A percentile compares a stretch with the other conserved stretches of the same genome.
phyloP scores from a whole-genome alignment of 2,888 invertebrate genomes.

The Tupiocoris notatus region DNA sequence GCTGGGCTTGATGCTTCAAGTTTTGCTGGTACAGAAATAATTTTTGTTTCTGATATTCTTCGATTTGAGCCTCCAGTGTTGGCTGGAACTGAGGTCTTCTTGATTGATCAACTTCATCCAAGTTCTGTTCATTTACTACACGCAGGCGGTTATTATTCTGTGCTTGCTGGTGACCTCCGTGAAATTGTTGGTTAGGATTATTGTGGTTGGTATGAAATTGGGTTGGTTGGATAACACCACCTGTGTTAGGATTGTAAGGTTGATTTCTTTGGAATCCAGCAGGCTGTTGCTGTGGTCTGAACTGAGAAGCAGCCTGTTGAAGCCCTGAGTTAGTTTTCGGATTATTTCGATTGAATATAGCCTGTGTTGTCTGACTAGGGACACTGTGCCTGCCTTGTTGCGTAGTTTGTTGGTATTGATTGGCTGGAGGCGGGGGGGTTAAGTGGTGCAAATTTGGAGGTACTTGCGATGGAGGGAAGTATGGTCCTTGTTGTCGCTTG shows the following conservation, averaged over 20 bases:
- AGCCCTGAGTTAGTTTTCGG: conserved; percentile 48
- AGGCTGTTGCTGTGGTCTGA: conserved; percentile 49
- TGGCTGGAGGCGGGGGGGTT: conserved; percentile 44
- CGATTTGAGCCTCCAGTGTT: conserved; percentile 40
- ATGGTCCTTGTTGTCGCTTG: conserved; percentile 48
- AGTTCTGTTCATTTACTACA: conserved; percentile 48
- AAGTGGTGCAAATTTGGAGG: conserved; percentile 29
- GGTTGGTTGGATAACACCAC: conserved; percentile 28
- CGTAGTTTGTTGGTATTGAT: conserved; percentile 45
- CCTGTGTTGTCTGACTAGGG: conserved; percentile 53
- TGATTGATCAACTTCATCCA: background rate
- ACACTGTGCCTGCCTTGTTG: conserved; percentile 51
- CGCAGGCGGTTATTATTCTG: conserved; percentile 53
- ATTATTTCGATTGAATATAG: conserved; percentile 27
- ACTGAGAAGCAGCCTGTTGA: conserved; percentile 48
- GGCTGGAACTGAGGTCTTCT: conserved; percentile 40
- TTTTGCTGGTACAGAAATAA: conserved; percentile 51
- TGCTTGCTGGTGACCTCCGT: conserved; percentile 55
- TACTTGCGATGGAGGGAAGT: conserved; percentile 24
- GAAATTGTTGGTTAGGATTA: conserved; percentile 46
- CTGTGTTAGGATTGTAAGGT: conserved; percentile 54
- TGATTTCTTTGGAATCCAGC: conserved; percentile 51
- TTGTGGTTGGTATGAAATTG: conserved; percentile 12
- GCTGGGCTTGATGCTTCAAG: conserved; percentile 53
- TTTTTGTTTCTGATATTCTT: conserved; percentile 50